Evolutionary conservation across 2,797 vertebrate species (phyloP).

Genomic region (Ctenopoma multispine): DNA sequence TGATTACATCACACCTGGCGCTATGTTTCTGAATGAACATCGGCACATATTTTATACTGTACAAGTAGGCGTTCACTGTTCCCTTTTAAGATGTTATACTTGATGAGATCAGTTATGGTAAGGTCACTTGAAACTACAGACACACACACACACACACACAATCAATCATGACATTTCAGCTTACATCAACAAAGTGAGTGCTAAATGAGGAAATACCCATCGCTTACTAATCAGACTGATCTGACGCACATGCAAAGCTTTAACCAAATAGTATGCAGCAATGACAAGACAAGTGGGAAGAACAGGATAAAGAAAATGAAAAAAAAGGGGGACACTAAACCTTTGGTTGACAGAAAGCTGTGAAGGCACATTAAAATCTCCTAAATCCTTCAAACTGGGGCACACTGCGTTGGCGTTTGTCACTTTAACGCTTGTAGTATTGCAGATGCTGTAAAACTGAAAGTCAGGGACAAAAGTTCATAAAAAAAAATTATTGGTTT

Average conservation of each 20-base stretch:
- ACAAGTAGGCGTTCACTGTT: conserved; percentile 70
- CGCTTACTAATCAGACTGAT: conserved; percentile 31
- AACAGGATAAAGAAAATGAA: conserved; percentile 5
- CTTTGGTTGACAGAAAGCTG: conserved; percentile 79
- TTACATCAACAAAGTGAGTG: conserved; percentile 13
- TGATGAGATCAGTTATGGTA: conserved; percentile 72
- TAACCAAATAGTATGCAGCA: conserved; percentile 56
- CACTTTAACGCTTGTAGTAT: conserved; percentile 42
- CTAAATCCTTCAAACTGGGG: conserved; percentile 67
- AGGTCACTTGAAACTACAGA: conserved; percentile 83
- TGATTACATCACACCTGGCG: conserved; percentile 72
- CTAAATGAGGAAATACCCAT: conserved; percentile 53
- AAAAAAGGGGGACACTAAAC: conserved; percentile 38
- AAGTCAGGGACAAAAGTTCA: conserved; percentile 29
- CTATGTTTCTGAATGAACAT: conserved; percentile 61
- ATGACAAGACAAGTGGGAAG: conserved; percentile 46
- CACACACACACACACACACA: conserved; percentile 55
- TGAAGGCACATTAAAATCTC: conserved; percentile 79
- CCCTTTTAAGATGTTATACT: conserved; percentile 58
- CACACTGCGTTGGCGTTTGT: conserved; percentile 45
- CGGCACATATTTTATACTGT: conserved; percentile 50
- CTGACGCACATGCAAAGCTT: conserved; percentile 78
- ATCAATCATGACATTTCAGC: conserved; percentile 41
- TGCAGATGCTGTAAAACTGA: conserved; percentile 34
- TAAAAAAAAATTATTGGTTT: background rate